Evolutionary conservation across 2,888 invertebrate species (phyloP).

Genomic region (Drosophila nigricruria): DNA sequence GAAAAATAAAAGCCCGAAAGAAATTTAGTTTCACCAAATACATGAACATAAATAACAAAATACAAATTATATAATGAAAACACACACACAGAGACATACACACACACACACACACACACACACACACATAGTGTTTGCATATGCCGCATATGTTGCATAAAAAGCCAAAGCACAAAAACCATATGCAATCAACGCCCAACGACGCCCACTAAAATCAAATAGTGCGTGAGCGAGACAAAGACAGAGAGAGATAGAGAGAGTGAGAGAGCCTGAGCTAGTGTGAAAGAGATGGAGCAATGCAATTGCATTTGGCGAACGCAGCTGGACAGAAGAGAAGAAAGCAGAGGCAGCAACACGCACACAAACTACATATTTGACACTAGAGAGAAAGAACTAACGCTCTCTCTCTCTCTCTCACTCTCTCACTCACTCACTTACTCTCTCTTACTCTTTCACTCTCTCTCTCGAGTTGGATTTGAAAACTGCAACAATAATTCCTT

Average conservation of each 20-base stretch:
- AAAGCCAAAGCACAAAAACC: slow-evolving; percentile 66
- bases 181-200: slow-evolving; percentile 69
- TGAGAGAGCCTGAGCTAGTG: slow-evolving; percentile 2
- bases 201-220: slow-evolving; percentile 43
- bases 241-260: slow-evolving; percentile 14
- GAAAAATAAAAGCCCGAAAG: slow-evolving; percentile 26
- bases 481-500: slow-evolving; percentile 79
- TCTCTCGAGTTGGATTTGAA: slow-evolving; percentile 42
- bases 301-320: slow-evolving; percentile 44
- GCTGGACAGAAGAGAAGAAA: slow-evolving; percentile 14
- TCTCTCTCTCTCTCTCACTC: not conserved
- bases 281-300: slow-evolving; percentile 43
- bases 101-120: not conserved
- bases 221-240: slow-evolving; percentile 11
- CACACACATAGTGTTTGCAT: slow-evolving; percentile 18
- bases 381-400: slow-evolving; percentile 25
- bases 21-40: slow-evolving; percentile 51
- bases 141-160: slow-evolving; percentile 76
- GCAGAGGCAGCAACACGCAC: slow-evolving; percentile 29
- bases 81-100: slow-evolving; percentile 15
- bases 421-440: slow-evolving; percentile 1
- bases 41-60: slow-evolving; percentile 64
- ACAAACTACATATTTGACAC: slow-evolving; percentile 23
- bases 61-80: slow-evolving; percentile 71
- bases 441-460: not conserved